phyloP scores from a whole-genome alignment of 1,140 invertebrate genomes.

The Diuraphis noxia region DNA sequence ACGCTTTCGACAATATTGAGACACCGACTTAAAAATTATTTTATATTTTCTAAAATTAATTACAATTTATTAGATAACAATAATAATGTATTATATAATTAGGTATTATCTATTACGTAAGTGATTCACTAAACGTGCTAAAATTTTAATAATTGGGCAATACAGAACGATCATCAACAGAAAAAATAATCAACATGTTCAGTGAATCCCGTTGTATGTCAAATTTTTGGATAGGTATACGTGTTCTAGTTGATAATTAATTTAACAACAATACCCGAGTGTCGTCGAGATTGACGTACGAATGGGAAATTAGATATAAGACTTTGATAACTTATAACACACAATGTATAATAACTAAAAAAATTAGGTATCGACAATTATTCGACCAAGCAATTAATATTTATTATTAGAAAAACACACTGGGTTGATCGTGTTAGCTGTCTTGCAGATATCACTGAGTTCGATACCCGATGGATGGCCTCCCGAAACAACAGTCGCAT shows the following conservation, averaged over 20 bases:
- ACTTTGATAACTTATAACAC: background rate
- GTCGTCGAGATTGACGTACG: background rate
- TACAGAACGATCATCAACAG: background rate
- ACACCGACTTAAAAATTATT: background rate
- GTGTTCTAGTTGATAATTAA: background rate
- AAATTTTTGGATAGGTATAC: background rate
- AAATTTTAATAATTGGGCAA: background rate
- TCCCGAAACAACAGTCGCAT: background rate
- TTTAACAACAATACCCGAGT: background rate
- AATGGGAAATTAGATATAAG: background rate
- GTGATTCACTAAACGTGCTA: background rate
- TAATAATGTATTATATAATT: background rate
- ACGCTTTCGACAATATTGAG: background rate
- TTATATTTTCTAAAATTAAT: background rate
- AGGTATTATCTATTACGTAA: background rate
- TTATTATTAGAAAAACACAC: slow-evolving; percentile 2
- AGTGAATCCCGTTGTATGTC: background rate
- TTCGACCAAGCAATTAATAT: background rate
- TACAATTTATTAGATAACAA: too few relatives aligned
- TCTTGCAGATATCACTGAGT: background rate
- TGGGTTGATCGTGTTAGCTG: background rate
- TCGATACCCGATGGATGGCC: background rate
- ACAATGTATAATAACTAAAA: background rate
- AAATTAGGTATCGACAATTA: background rate
- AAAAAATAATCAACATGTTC: background rate